Evolutionary conservation across 2,888 invertebrate species (phyloP), one percentile per base, ranked within the genome.

Genomic region (Hirtodrosophila histrioides): DNA sequence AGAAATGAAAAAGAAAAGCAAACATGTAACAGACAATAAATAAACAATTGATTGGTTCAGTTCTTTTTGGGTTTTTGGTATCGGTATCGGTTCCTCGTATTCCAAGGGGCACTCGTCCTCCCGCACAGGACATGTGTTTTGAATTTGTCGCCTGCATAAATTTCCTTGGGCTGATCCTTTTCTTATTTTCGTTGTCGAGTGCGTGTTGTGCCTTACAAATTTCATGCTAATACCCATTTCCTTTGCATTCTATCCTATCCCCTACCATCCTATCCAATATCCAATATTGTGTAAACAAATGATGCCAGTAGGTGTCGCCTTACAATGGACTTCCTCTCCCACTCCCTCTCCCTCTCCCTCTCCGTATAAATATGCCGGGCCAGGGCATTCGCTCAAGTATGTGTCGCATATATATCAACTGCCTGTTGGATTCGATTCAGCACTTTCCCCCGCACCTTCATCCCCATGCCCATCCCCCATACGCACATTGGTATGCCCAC

Each of bases 221-320:
- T 86, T 83, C 68, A 62, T 77, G 81, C 82, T 82, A 82, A 86
- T 82, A 69, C 84, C 86, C 63, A 69, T 83, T 82, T 86, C 84
- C 86, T 83, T 66, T 83, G 17, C 60, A 53, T 49, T 31, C 3
- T 8, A 8, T 31, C 31, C 31, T 31, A 31, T 31, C 7, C 9
- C 31, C 31, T 31, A 5, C 58, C 29, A 63, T 54, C 65, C 70
- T 75, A 69, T 69, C 86, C 83, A 67, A 81, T 81, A 81, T 82
- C 79, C 84, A 84, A 84, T 84, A 87, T 84, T 84, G 82, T 84
- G 84, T 84, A 84, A 84, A 84, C 84, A 84, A 84, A 87, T 87
- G 86, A 84, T 84, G 76, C 77, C 74, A 69, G 69, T 80, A 82
- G 82, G 82, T 82, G 82, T 82, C 86, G 57, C 50, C 82, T 82